Evolutionary conservation across 1,140 invertebrate species (phyloP), one percentile per base, ranked within the genome.

Genomic region (Drosophila erecta): DNA sequence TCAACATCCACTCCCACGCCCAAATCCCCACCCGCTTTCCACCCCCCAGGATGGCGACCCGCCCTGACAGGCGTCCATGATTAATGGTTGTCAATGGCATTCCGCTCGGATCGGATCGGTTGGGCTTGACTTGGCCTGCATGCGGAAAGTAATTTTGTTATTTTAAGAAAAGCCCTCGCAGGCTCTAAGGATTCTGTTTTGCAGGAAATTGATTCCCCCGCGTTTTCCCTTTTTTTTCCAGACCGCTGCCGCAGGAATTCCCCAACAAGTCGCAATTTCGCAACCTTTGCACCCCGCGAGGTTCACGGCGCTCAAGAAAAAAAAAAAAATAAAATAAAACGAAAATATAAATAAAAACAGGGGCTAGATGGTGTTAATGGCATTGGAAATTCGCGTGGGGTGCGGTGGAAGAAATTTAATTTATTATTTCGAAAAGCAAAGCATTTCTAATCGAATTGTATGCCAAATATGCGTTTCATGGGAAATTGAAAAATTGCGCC

Each of bases 71-170:
- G 84, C 84, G 79, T 77, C 85, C 89, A 91, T 91, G 89, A 91
- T 91, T 91, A 91, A 91, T 91, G 89, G 89, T 91, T 91, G 89
- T 91, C 89, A 91, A 90, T 91, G 89, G 75, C 84, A 89, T 86
- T 72, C 81, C 59, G 62, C 79, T 85, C 37, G 66, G 62, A 43
- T 67, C 47, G 65, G 38, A 11, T 66, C 33, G 61, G 51, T 33
- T 41, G 30, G 51, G 54, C 57, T 74, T 62, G 65, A 49, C 54
- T 60, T 41, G 70, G 55, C 57, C 64, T 85, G 86, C 84, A 81
- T 90, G 80, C 71, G 74, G 71, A 87, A 90, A 86, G 86, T 90
- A 90, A 90, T 90, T 90, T 90, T 90, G 86, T 90, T 90, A 90
- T 90, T 90, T 90, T 87, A 90, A 90, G 86, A 90, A 81, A 90